Evolutionary conservation across 2,888 invertebrate species (phyloP).

Genomic region (Busseola fusca): DNA sequence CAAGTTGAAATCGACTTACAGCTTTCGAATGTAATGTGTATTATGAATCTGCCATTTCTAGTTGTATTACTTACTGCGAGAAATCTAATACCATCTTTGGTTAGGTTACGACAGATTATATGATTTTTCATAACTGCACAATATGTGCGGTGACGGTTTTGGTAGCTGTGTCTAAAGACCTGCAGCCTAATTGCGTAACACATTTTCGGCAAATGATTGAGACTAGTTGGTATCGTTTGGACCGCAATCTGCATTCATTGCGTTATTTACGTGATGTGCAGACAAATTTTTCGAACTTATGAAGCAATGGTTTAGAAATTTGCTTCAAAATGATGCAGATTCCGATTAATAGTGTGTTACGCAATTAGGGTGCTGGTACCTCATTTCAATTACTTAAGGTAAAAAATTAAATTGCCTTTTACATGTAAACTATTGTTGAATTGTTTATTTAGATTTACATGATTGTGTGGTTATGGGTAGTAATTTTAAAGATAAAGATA

Average conservation of each 20-base stretch:
- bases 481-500: constrained; percentile 6
- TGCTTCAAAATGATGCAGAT: too few species aligned
- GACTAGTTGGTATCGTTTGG: too few species aligned
- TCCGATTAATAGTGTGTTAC: too few species aligned
- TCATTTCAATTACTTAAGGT: neutral
- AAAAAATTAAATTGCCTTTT: neutral
- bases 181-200: too few species aligned
- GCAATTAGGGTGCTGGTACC: too few species aligned
- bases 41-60: neutral
- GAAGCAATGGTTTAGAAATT: too few species aligned
- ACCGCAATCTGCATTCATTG: too few species aligned
- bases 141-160: neutral
- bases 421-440: neutral
- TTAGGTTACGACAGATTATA: neutral
- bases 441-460: neutral
- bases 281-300: too few species aligned
- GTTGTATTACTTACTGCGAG: neutral
- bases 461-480: neutral
- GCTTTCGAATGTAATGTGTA: neutral
- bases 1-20: neutral
- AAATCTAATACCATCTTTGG: neutral
- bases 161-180: neutral
- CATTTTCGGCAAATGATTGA: too few species aligned
- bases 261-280: too few species aligned
- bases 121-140: neutral